These are phyloP conservation scores for Myopa tessellatipennis DNA, from an alignment of 2,888 invertebrate genomes.

Conservation along the genomic window DNA sequence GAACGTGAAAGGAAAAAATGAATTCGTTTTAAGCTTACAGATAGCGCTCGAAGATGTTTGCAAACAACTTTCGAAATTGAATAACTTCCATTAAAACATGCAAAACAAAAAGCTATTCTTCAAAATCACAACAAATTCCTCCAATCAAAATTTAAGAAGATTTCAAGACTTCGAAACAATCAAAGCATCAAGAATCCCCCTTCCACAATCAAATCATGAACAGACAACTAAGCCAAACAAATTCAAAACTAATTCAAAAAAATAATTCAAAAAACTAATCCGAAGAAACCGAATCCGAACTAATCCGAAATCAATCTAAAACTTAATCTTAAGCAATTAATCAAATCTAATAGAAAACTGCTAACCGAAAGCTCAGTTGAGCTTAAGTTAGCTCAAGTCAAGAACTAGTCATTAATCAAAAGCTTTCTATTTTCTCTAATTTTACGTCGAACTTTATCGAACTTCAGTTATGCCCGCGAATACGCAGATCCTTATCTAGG, in stretches of 20 bases:
- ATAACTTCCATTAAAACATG: constrained; percentile 54
- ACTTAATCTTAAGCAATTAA: too few species aligned
- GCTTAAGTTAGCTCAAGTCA: neutral
- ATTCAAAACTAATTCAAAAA: neutral
- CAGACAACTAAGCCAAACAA: neutral
- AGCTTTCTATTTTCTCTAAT: neutral
- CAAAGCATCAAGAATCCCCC: constrained; percentile 26
- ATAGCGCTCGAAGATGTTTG: constrained; percentile 56
- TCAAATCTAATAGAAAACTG: too few species aligned
- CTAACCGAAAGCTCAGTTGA: too few species aligned
- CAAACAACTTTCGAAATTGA: constrained; percentile 56
- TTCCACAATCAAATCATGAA: constrained; percentile 26
- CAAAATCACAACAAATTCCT: neutral
- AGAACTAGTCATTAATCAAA: neutral
- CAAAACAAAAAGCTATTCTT: constrained; percentile 29
- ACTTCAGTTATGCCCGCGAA: constrained; percentile 83
- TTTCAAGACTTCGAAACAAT: too few species aligned
- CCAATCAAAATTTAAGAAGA: constrained; percentile 19
- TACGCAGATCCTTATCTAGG: constrained; percentile 94
- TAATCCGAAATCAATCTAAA: too few species aligned
- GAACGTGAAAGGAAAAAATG: constrained; percentile 52
- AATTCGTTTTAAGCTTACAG: constrained; percentile 52
- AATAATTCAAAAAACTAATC: neutral
- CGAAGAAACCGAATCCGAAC: neutral
- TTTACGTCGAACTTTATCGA: neutral